Evolutionary conservation across 1,140 invertebrate genomes (phyloP), one percentile per base, ranked within the genome.

Genomic region (Wiebesia pumilae): DNA sequence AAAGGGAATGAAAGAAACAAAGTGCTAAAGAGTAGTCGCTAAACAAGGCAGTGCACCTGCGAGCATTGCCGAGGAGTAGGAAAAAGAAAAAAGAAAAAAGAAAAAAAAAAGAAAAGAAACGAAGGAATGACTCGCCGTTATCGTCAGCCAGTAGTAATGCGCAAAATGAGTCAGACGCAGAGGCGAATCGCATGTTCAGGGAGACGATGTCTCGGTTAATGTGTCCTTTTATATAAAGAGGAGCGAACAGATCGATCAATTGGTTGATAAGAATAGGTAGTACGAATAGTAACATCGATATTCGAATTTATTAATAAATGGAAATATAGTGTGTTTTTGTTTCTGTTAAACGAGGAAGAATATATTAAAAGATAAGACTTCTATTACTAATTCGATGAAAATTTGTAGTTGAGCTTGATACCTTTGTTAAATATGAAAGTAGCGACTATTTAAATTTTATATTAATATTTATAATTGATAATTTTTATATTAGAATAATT

Each of bases 111-210:
- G 19, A 81, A n/a, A 81, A 81, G 65, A 81, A 30, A 21, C 38
- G 78, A 71, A 30, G 58, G 65, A n/a, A 10, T 14, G 54, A 77
- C 54, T 81, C 47, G 69, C 67, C 79, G 30, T 75, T 54, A 30
- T 82, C 43, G 79, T 65, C 54, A 69, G 62, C 79, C 79, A 88
- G 87, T 88, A 75, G 87, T 73, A 43, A 73, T 78, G 73, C 54
- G 77, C 69, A 65, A 83, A 73, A 86, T 84, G 65, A 71, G 87
- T 88, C 87, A 86, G 84, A 24, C 84, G 54, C 54, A n/a, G 30
- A 58, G 24, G 30, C 65, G 62, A 33, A 33, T 69, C 30, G 30
- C 78, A 51, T 1, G 35, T 81, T 69, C 62, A 0, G 35, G 7
- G 10, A 54, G 47, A 38, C 67, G 81, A n/a, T n/a, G 14, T 33